Base-by-base conservation (phyloP, 2,113 vertebrate genomes). In the Scomber scombrus region DNA sequence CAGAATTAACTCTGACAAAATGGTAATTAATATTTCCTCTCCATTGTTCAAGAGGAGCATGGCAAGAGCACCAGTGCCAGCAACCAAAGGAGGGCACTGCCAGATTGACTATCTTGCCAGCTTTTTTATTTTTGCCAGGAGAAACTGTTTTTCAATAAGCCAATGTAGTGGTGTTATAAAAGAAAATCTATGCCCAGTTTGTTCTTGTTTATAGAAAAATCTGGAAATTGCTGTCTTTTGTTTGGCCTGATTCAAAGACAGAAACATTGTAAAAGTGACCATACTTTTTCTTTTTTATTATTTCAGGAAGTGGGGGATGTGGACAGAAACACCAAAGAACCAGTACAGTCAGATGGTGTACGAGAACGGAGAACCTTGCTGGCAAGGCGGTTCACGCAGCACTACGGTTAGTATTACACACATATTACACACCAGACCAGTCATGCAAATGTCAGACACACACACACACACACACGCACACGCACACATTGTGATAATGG, bases 11-110 rank as follows among this genome's bases (percentile, higher is more conserved):
- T 91, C 85, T 62, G 90, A 92, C 81, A 89, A 92, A 92, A 92
- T 69, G 82, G 72, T 92, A 93, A 91, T 94, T 93, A 92, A 92
- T 94, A 94, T 92, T 90, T 91, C 69, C 80, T 87, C 80, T 88
- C 85, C 79, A 85, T 91, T 89, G 88, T 93, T 82, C 57, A 87
- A 80, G 67, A 87, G 62, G 71, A 81, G 77, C n/a, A n/a, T n/a
- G n/a, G 26, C 6, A 47, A 64, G 62, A 69, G 61, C 16, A 9
- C 75, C 26, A 18, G 65, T 67, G 73, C 86, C 79, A 79, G 69
- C 47, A 87, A 83, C 57, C 87, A 88, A 86, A 79, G 79, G 74
- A 82, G 80, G 85, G 45, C 81, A 78, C 67, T 89, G 90, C 88
- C 88, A 91, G 72, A 65, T 75, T 43, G 43, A 63, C 71, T 81